phyloP scores from a whole-genome alignment of 2,797 vertebrate genomes.

The Enteromius treurensis region DNA sequence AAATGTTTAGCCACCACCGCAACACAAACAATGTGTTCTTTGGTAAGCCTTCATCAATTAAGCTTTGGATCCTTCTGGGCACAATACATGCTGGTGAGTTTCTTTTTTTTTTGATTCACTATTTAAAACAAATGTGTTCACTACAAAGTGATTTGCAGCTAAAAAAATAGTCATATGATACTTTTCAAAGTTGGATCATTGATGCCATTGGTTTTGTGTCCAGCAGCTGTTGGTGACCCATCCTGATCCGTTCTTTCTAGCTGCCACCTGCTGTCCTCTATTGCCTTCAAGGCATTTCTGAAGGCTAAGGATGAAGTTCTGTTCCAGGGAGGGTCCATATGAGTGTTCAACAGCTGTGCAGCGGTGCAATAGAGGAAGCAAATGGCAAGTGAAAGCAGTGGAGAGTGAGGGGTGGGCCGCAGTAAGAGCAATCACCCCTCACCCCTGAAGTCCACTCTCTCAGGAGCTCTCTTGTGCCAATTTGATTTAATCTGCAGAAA shows the following conservation, averaged over 20 bases:
- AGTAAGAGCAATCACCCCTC: constrained; percentile 42
- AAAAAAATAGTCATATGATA: constrained; percentile 22
- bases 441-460: constrained; percentile 66
- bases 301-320: constrained; percentile 43
- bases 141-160: neutral
- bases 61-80: neutral
- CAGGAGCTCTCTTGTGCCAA: constrained; percentile 70
- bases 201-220: constrained; percentile 12
- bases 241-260: constrained; percentile 52
- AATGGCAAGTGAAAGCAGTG: constrained; percentile 22
- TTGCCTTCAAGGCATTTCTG: constrained; percentile 76
- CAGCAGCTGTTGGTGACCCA: constrained; percentile 15
- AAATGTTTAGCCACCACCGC: neutral
- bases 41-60: neutral
- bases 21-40: neutral
- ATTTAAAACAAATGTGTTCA: constrained; percentile 23
- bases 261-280: constrained; percentile 66
- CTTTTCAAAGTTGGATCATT: constrained; percentile 18
- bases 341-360: constrained; percentile 70
- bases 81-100: constrained; percentile 2
- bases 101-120: neutral
- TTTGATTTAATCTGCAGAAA: constrained; percentile 78
- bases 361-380: constrained; percentile 59
- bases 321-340: constrained; percentile 64
- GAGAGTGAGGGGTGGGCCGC: constrained; percentile 8